phyloP scores from a whole-genome alignment of 2,797 vertebrate species.

The Morus bassanus region DNA sequence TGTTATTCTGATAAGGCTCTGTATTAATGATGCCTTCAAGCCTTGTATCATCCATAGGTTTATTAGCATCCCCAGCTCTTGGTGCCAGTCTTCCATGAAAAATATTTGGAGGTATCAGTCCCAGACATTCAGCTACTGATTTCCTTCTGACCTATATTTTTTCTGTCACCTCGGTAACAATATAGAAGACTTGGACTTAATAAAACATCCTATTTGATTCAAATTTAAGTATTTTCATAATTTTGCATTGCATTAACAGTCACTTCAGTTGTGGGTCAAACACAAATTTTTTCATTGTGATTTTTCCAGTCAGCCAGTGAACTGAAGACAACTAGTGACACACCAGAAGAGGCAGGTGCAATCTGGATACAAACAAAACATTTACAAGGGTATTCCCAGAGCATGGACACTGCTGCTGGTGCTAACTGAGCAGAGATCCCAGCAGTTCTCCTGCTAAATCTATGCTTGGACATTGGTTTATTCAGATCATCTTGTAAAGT shows the following conservation, averaged over 20 bases:
- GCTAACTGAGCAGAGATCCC: not conserved
- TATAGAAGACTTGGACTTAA: not conserved
- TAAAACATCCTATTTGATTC: not conserved
- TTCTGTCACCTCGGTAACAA: not conserved
- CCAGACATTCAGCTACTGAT: not conserved
- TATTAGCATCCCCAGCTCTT: not conserved
- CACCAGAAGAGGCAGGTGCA: not conserved
- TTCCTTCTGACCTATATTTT: not conserved
- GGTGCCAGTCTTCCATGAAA: not conserved
- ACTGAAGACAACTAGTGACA: not conserved
- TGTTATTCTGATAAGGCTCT: not conserved
- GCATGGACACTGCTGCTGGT: not conserved
- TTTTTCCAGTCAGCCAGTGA: not conserved
- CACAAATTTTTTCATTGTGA: not conserved
- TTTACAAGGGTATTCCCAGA: not conserved
- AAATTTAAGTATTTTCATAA: not conserved
- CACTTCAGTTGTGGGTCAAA: not conserved
- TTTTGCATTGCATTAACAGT: not conserved
- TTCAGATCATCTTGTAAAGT: not conserved
- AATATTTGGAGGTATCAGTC: not conserved
- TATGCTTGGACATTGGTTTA: not conserved
- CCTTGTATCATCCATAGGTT: not conserved
- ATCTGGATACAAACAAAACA: not conserved
- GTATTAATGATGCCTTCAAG: not conserved
- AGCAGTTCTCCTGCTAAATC: not conserved